A percentile compares a stretch with the other conserved stretches of the same genome.
These are phyloP conservation scores for Iguana delicatissima DNA, from an alignment of 2,797 vertebrate species.

Conservation along the genomic window DNA sequence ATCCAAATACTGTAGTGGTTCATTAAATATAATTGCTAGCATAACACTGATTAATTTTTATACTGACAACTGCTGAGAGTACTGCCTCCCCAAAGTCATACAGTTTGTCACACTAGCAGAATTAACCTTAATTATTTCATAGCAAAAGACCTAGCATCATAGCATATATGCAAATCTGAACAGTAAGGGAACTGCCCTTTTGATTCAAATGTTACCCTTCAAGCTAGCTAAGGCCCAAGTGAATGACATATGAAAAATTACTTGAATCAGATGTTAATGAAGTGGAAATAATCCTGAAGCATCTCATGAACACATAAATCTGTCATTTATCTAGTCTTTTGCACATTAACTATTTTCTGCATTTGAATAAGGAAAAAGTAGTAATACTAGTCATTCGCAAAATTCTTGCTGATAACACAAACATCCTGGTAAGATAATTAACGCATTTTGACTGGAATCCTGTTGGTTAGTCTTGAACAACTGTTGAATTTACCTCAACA, in stretches of 20 bases:
- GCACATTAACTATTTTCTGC: neutral
- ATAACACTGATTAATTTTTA: slow-evolving; percentile 21
- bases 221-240: neutral
- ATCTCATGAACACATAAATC: neutral
- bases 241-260: slow-evolving; percentile 5
- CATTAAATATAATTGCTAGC: neutral
- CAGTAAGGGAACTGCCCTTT: neutral
- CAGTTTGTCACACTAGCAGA: slow-evolving; percentile 32
- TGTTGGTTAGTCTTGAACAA: no score
- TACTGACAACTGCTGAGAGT: slow-evolving; percentile 18
- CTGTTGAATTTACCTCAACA: no score
- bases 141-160: neutral
- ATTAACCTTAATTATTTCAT: slow-evolving; percentile 26
- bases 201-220: neutral
- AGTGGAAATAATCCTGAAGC: neutral
- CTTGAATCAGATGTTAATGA: slow-evolving; percentile 1
- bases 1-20: slow-evolving; percentile 39
- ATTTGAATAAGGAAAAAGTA: neutral
- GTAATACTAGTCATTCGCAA: no score
- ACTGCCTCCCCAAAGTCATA: neutral
- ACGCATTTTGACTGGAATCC: no score
- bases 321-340: neutral
- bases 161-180: slow-evolving; percentile 25
- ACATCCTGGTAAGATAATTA: no score
- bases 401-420: no score